A percentile compares a stretch with the other conserved stretches of the same genome.
phyloP scores from a whole-genome alignment of 2,113 vertebrate species.

The Todiramphus saurophagus region DNA sequence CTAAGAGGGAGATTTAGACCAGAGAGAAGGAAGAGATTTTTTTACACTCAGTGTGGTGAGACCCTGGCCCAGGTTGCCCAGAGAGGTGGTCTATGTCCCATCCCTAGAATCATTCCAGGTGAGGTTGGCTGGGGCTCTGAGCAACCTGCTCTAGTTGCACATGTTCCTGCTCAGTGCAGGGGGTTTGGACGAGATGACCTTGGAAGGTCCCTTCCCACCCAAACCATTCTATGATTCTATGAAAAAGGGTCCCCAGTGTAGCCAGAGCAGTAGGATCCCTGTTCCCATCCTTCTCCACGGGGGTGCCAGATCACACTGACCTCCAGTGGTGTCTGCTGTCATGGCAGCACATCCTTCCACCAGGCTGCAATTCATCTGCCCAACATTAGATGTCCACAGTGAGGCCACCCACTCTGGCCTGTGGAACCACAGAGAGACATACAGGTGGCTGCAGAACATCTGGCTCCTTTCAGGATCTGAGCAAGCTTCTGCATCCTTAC shows the following conservation, averaged over 20 bases:
- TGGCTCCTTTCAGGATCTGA: background rate
- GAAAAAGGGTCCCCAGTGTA: background rate
- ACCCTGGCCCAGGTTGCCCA: too few species aligned
- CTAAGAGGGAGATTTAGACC: too few species aligned
- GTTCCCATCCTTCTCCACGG: background rate
- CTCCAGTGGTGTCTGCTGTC: background rate
- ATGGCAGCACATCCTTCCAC: background rate
- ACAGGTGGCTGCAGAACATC: background rate
- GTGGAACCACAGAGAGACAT: background rate
- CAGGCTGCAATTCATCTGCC: background rate
- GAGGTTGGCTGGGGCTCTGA: too few species aligned
- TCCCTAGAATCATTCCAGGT: too few species aligned
- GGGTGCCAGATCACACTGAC: background rate
- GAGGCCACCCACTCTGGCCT: fast-evolving
- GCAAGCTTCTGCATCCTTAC: background rate
- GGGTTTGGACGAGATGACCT: background rate
- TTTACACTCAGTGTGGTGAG: too few species aligned
- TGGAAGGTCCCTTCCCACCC: background rate
- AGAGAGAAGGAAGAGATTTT: too few species aligned
- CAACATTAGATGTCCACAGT: background rate
- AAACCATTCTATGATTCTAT: background rate
- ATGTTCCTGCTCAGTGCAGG: background rate
- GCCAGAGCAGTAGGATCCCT: background rate
- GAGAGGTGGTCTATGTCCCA: too few species aligned
- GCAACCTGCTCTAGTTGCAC: too few species aligned